These are phyloP conservation scores for Holothuria glaberrima DNA, from an alignment of 35 echinoderm and acorn worm species.

Conservation along the genomic window DNA sequence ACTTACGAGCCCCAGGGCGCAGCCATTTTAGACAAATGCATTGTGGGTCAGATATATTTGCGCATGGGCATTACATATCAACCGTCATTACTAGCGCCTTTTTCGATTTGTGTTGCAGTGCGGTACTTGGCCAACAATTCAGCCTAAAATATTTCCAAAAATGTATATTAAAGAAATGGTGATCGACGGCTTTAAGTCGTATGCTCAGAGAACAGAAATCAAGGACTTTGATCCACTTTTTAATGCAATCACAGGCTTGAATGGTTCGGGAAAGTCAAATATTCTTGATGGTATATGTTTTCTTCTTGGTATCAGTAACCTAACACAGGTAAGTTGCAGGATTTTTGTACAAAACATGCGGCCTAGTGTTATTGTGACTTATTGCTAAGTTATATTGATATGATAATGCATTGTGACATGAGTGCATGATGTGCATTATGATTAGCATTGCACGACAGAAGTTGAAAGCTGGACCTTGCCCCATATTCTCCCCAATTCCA, in stretches of 20 bases:
- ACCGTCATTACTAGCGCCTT: conserved; percentile 18
- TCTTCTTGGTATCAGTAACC: conserved; percentile 90
- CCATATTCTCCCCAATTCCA: no score
- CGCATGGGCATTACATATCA: conserved; percentile 60
- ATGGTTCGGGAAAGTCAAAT: conserved; percentile 98
- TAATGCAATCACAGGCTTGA: conserved; percentile 96
- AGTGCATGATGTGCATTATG: no score
- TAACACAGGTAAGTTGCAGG: conserved; percentile 81
- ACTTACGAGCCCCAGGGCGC: background rate
- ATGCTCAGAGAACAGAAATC: conserved; percentile 98
- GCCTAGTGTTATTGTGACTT: no score
- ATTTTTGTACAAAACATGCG: no score
- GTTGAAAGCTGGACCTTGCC: no score
- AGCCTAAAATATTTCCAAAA: conserved; percentile 10
- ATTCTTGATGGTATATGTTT: conserved; percentile 98
- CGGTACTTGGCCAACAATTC: background rate
- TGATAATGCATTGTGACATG: no score
- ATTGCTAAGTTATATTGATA: no score
- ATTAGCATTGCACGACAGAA: no score
- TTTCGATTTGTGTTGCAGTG: conserved; percentile 15
- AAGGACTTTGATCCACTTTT: conserved; percentile 96
- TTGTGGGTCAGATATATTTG: background rate
- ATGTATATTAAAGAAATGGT: conserved; percentile 99
- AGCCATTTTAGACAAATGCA: background rate
- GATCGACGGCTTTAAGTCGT: conserved; percentile 98